Evolutionary conservation across 1,140 invertebrate genomes (phyloP), one percentile per base, ranked within the genome.

Genomic region (Zaprionus inermis): DNA sequence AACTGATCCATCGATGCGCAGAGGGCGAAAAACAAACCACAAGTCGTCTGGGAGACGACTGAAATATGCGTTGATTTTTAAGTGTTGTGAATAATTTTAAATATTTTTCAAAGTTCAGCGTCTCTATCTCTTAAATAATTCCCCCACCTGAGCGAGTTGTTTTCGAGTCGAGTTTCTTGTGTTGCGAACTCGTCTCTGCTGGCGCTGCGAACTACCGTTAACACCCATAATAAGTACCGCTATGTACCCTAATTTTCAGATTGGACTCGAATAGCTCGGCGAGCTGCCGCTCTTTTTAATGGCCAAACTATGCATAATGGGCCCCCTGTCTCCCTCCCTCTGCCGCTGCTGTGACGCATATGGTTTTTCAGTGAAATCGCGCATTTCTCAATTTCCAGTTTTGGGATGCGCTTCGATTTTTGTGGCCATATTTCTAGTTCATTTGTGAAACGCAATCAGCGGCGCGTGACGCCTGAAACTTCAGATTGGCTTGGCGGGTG

Each of bases 71-170:
- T 88, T 88, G 84, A 88, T 89, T 89, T 88, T 88, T 89, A 89
- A 89, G 84, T 89, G 84, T 89, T 89, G 78, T 89, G 84, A 81
- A 89, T 89, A 89, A 89, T 81, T 89, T 89, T 89, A 89, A 89
- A 89, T 89, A 89, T 71, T 49, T 60, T 65, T 70, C 24, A 28
- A 28, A 74, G 28, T 61, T 58, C 66, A 18, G 16, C 3, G 74
- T 80, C 76, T 28, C 24, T 28, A 5, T 79, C 81, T 84, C 73
- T 84, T 83, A 75, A 89, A 81, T 80, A 83, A 89, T 83, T 78
- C 76, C 61, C 67, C 49, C 38, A 44, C 38, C 70, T 36, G 66
- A 71, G 66, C 68, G 61, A 49, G 36, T 55, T 41, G 46, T 57
- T 76, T 76, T 79, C 44, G n/a, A 79, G 70, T 67, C 83, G 46